These are phyloP conservation scores for Dicycla oo DNA, from an alignment of 2,888 invertebrate species.

Conservation along the genomic window DNA sequence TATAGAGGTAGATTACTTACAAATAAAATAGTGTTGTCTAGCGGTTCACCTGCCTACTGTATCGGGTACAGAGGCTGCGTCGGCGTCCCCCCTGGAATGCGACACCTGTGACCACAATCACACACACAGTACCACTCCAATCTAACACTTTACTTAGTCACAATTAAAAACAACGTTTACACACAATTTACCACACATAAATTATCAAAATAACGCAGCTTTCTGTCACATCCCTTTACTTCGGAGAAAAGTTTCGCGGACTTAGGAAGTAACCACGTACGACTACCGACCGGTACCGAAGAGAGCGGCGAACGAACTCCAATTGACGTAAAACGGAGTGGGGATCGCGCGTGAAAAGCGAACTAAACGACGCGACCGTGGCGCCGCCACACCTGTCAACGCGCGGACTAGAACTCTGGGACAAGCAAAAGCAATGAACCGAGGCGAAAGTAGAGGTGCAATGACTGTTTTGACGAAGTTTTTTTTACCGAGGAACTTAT, in stretches of 20 bases:
- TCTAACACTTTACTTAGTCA: slow-evolving; percentile 68
- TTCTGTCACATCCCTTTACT: slow-evolving; percentile 70
- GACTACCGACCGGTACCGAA: slow-evolving; percentile 66
- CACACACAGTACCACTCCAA: slow-evolving; percentile 78
- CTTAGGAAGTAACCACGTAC: slow-evolving; percentile 57
- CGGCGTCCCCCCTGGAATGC: slow-evolving; percentile 86
- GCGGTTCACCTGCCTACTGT: slow-evolving; percentile 82
- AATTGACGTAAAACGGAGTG: slow-evolving; percentile 74
- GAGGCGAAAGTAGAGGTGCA: slow-evolving; percentile 68
- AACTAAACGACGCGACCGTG: slow-evolving; percentile 66
- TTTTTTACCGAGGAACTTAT: background rate
- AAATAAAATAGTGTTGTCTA: slow-evolving; percentile 75
- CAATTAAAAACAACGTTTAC: slow-evolving; percentile 62
- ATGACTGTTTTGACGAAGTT: slow-evolving; percentile 54
- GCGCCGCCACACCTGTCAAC: slow-evolving; percentile 82
- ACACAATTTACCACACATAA: slow-evolving; percentile 58
- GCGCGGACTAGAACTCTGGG: slow-evolving; percentile 42
- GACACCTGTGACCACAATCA: slow-evolving; percentile 86
- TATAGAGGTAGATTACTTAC: slow-evolving; percentile 66
- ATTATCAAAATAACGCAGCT: slow-evolving; percentile 48
- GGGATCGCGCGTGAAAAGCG: slow-evolving; percentile 64
- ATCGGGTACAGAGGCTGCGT: slow-evolving; percentile 82
- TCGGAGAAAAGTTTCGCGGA: slow-evolving; percentile 84
- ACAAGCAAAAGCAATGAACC: slow-evolving; percentile 68
- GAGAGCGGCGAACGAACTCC: slow-evolving; percentile 81